Conservation (phyloP, 2,888 invertebrate species). For the Drosophila dives region DNA sequence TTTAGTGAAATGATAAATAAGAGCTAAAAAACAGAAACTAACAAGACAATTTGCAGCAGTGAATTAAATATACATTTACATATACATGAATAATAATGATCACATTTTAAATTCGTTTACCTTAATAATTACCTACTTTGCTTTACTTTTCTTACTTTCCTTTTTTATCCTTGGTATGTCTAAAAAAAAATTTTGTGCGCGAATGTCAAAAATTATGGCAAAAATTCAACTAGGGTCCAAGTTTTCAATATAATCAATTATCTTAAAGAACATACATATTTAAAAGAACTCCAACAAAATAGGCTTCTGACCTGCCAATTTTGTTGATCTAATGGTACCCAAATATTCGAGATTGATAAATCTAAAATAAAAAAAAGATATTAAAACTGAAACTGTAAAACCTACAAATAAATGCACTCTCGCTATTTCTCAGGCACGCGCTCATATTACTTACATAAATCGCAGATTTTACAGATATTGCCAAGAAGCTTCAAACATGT, state of each 20-base stretch:
- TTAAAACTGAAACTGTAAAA: slow-evolving; percentile 20
- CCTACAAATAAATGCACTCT: slow-evolving; percentile 33
- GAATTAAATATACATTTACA: slow-evolving; percentile 57
- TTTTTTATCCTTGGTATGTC: slow-evolving; percentile 63
- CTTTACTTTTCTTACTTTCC: slow-evolving; percentile 41
- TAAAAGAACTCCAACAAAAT: slow-evolving; percentile 34
- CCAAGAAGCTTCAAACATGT: slow-evolving; percentile 45
- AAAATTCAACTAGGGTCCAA: slow-evolving; percentile 81
- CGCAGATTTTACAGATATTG: slow-evolving; percentile 45
- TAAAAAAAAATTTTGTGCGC: slow-evolving; percentile 50
- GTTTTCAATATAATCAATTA: slow-evolving; percentile 74
- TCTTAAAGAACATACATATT: slow-evolving; percentile 47
- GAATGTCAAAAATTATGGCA: slow-evolving; percentile 61
- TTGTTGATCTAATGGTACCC: slow-evolving; percentile 66
- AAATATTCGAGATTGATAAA: slow-evolving; percentile 48
- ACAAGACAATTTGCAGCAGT: slow-evolving; percentile 71
- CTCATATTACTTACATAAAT: slow-evolving; percentile 27
- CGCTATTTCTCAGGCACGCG: slow-evolving; percentile 39
- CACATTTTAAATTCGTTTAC: slow-evolving; percentile 28
- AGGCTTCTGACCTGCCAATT: slow-evolving; percentile 47
- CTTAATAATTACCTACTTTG: slow-evolving; percentile 46
- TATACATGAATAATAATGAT: slow-evolving; percentile 21
- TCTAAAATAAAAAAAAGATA: slow-evolving; percentile 1
- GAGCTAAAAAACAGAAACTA: slow-evolving; percentile 57
- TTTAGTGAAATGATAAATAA: slow-evolving; percentile 71